Evolutionary conservation across 30 jellyfish, hydroid and myxozoan genomes (phyloP), one percentile per base, ranked within the genome.

Genomic region (Aurelia aurita): DNA sequence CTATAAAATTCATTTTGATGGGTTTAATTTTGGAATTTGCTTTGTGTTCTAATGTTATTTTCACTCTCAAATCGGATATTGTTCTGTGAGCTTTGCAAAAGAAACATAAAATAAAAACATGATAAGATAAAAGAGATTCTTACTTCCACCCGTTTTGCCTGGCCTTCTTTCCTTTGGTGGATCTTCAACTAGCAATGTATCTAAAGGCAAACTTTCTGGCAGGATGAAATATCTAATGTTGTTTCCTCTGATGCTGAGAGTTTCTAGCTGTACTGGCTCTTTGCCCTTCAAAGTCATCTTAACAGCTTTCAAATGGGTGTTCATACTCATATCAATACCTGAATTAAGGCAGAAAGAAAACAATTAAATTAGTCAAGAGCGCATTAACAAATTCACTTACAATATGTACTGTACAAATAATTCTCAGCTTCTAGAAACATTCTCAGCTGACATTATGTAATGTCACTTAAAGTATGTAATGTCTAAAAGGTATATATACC

Each of bases 301-400:
- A 62, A 95, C 99, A 39, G 97, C 97, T 85, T 95, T 95, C 20
- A 95, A 74, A 58, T 95, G 97, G 34, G 99, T 95, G 79, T 95
- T 95, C 99, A 95, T 95, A 43, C 97, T 88, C 99, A 95, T 95
- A 60, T 95, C 99, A 54, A 95, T 96, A 25, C 99, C 99, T 95
- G 62, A 25, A 58, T 39, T 39, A 0, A 39, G n/a, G n/a, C n/a
- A 6, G 12, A 9, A 6, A 39, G 51, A 9, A 6, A 39, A 6
- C 7, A 39, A 39, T 39, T 6, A 39, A 15, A 8, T 39, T 0
- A 39, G 51, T 2, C 15, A 39, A 4, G 51, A 39, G n/a, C n/a
- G n/a, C n/a, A n/a, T n/a, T 4, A 39, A 39, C 15, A 5, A 39
- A 34, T 34, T 34, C 46, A 34, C 6, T 34, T 10, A 34, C 46